phyloP scores from a whole-genome alignment of 2,113 vertebrate genomes.

The Crypturellus undulatus region DNA sequence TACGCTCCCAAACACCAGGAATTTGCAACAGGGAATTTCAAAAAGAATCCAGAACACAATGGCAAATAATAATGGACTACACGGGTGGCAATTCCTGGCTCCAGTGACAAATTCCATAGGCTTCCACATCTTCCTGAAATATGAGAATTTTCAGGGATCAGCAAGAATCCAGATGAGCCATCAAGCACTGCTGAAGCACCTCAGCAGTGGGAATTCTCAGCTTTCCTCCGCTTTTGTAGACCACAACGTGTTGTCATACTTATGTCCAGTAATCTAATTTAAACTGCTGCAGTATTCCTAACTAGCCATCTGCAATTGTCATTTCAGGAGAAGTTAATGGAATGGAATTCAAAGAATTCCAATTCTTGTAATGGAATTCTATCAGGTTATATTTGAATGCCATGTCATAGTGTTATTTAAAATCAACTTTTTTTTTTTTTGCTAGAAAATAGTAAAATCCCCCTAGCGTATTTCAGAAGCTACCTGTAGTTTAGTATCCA shows the following conservation, averaged over 20 bases:
- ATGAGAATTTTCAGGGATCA: slow-evolving; percentile 56
- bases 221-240: neutral
- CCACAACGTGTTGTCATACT: neutral
- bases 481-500: neutral
- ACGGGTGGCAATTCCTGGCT: slow-evolving; percentile 55
- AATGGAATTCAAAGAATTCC: too few relatives aligned
- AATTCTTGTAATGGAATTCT: neutral
- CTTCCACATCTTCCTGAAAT: slow-evolving; percentile 62
- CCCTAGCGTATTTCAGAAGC: neutral
- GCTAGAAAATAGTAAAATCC: neutral
- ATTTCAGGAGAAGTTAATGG: neutral
- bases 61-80: slow-evolving; percentile 24
- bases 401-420: accelerated
- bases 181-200: neutral
- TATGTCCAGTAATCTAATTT: neutral
- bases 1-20: neutral
- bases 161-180: slow-evolving; percentile 48
- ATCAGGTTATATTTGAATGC: neutral
- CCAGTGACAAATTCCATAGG: slow-evolving; percentile 67
- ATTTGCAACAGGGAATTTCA: neutral
- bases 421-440: neutral
- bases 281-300: accelerated
- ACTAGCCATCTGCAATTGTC: neutral
- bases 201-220: slow-evolving; percentile 33
- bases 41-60: neutral